phyloP scores from a whole-genome alignment of 2,888 invertebrate species.

The Ligdia adustata region DNA sequence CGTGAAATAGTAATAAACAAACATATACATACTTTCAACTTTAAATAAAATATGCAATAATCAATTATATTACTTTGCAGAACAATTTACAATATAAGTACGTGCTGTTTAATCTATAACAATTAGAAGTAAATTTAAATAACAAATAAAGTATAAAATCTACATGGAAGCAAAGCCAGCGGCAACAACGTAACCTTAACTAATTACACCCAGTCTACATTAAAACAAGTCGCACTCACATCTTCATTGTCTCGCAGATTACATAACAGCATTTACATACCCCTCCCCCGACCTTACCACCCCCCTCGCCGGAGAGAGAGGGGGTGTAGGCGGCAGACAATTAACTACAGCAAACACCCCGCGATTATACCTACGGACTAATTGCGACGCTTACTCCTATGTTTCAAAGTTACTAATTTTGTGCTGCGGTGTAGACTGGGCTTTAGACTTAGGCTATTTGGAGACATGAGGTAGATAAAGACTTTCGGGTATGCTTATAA shows the following conservation, averaged over 20 bases:
- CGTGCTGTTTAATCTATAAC: too few relatives aligned
- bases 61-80: too few relatives aligned
- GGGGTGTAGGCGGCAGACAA: slow-evolving; percentile 49
- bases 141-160: too few relatives aligned
- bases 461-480: too few relatives aligned
- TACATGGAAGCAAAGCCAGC: background rate
- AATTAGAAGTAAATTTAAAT: too few relatives aligned
- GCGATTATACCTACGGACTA: slow-evolving; percentile 37
- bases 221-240: slow-evolving; percentile 6
- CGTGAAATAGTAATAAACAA: too few relatives aligned
- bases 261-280: slow-evolving; percentile 35
- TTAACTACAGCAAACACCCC: slow-evolving; percentile 59
- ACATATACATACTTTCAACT: too few relatives aligned
- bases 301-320: background rate
- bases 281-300: slow-evolving; percentile 44
- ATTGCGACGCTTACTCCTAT: slow-evolving; percentile 22
- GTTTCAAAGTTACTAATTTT: slow-evolving; percentile 8
- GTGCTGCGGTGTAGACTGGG: slow-evolving; percentile 1
- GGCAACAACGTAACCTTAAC: background rate
- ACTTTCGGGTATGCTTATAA: too few relatives aligned
- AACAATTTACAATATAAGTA: too few relatives aligned
- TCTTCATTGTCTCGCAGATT: slow-evolving; percentile 23
- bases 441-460: too few relatives aligned
- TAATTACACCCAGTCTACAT: slow-evolving; percentile 7
- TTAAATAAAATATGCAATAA: too few relatives aligned